Conservation (phyloP, 2,888 invertebrate species). For the Cerceris ruficornis region DNA sequence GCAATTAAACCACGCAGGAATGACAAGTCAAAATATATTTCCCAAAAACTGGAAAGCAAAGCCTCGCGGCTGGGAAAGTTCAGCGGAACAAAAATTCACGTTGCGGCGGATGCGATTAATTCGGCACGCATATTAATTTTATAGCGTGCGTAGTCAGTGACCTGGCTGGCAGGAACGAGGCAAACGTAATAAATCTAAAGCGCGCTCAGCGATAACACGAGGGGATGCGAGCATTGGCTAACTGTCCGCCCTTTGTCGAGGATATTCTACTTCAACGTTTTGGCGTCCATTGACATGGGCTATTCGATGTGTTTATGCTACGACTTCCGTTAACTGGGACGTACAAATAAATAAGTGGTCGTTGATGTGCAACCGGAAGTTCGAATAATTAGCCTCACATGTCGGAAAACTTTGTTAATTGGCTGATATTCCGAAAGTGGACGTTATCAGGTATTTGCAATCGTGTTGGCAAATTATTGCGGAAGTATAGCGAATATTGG, state of each 20-base stretch:
- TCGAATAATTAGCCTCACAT: slow-evolving; percentile 19
- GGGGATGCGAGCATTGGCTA: slow-evolving; percentile 5
- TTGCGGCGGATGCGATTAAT: slow-evolving; percentile 23
- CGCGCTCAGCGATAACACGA: background rate
- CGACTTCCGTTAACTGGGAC: slow-evolving; percentile 10
- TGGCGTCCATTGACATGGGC: slow-evolving; percentile 11
- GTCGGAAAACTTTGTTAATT: slow-evolving; percentile 2
- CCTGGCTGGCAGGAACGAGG: background rate
- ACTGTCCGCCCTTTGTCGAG: slow-evolving; percentile 32
- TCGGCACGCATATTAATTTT: slow-evolving; percentile 12
- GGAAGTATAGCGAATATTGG: too few species aligned
- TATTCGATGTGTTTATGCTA: slow-evolving; percentile 31
- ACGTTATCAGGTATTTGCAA: background rate
- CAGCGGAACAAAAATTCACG: background rate
- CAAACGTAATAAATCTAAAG: slow-evolving; percentile 4
- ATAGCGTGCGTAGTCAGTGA: background rate
- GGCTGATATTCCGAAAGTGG: background rate
- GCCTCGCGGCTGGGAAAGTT: too few species aligned
- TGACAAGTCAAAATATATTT: too few species aligned
- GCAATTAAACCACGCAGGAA: too few species aligned
- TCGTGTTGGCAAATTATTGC: background rate
- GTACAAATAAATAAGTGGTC: slow-evolving; percentile 19
- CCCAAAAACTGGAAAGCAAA: too few species aligned
- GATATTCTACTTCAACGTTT: slow-evolving; percentile 35
- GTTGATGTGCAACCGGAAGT: slow-evolving; percentile 19